phyloP scores from a whole-genome alignment of 2,113 vertebrate species.

The Chaetodon trifascialis region DNA sequence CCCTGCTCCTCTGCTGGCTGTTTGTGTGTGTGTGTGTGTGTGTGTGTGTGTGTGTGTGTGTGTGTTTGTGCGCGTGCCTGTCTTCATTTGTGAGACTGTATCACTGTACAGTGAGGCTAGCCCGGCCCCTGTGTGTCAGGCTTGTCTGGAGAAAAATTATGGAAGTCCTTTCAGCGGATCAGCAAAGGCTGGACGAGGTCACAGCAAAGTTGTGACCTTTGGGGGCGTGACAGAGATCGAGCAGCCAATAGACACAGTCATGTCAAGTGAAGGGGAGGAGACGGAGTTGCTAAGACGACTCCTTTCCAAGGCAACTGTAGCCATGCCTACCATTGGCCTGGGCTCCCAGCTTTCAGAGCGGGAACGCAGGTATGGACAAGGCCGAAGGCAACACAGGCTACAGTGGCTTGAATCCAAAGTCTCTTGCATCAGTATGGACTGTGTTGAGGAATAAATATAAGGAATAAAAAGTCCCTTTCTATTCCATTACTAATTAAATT shows the following conservation, averaged over 20 bases:
- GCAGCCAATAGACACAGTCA: slow-evolving; percentile 87
- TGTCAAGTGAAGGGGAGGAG: slow-evolving; percentile 77
- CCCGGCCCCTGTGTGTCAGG: slow-evolving; percentile 80
- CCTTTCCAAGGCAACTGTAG: slow-evolving; percentile 81
- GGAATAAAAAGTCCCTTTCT: slow-evolving; percentile 14
- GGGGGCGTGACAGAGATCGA: slow-evolving; percentile 96
- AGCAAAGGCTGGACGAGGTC: slow-evolving; percentile 84
- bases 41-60: slow-evolving; percentile 39
- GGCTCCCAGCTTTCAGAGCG: slow-evolving; percentile 82
- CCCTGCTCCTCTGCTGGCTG: slow-evolving; percentile 54
- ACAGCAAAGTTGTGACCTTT: slow-evolving; percentile 91
- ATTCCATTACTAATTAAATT: slow-evolving; percentile 9
- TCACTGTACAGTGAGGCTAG: slow-evolving; percentile 82
- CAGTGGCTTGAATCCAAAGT: slow-evolving; percentile 38
- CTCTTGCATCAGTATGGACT: slow-evolving; percentile 41
- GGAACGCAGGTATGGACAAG: slow-evolving; percentile 80
- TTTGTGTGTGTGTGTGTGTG: slow-evolving; percentile 37
- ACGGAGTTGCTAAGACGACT: slow-evolving; percentile 80
- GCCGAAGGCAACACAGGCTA: slow-evolving; percentile 38
- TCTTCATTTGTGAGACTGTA: slow-evolving; percentile 70
- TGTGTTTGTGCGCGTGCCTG: slow-evolving; percentile 41
- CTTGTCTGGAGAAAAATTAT: slow-evolving; percentile 83
- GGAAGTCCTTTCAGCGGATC: slow-evolving; percentile 78
- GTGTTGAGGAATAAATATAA: not conserved
- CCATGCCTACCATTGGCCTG: slow-evolving; percentile 82